Evolutionary conservation across 2,797 vertebrate genomes (phyloP), one percentile per base, ranked within the genome.

Genomic region (Phalanger gymnotis): DNA sequence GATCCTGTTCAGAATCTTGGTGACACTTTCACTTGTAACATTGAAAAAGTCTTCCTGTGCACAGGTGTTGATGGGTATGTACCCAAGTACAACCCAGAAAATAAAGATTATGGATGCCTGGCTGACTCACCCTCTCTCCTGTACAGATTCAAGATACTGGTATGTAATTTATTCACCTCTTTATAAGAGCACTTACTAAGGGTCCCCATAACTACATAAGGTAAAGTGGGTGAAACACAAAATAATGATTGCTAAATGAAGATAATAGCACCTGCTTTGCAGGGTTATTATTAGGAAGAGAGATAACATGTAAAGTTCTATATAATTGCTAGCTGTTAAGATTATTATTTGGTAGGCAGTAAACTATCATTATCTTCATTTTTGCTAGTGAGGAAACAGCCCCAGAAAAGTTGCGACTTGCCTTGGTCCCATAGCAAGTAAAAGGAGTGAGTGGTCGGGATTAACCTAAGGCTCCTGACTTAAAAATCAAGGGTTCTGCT

Each of bases 1-100:
- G 99, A 99, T 95, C 98, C 99, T 0, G 98, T 99, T 97, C 99
- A 99, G 98, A 99, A 99, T 96, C 98, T 99, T 40, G 98, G 99
- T 0, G 98, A 98, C 90, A 99, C 99, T 34, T 99, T 99, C 98
- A 98, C 98, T 96, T 99, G 99, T 97, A 99, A 96, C 96, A 99
- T 99, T 1, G 98, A 99, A 98, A 99, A 99, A 97, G 98, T 99
- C 58, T 99, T 99, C 97, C 98, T 99, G 56, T 99, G 99, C 97
- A 99, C 99, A 0, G 99, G 99, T 28, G 98, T 99, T 0, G 99
- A 99, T 3, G 98, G 99, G 2, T 99, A 99, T 1, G 98, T 99
- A 54, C 99, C 99, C 92, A 99, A 99, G 96, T 99, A 99, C 94
- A 99, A 98, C 97, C 99, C 99, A 61, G 99, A 98, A 1, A 98